Evolutionary conservation across 2,797 vertebrate genomes (phyloP).

Genomic region (Hydrophis major): DNA sequence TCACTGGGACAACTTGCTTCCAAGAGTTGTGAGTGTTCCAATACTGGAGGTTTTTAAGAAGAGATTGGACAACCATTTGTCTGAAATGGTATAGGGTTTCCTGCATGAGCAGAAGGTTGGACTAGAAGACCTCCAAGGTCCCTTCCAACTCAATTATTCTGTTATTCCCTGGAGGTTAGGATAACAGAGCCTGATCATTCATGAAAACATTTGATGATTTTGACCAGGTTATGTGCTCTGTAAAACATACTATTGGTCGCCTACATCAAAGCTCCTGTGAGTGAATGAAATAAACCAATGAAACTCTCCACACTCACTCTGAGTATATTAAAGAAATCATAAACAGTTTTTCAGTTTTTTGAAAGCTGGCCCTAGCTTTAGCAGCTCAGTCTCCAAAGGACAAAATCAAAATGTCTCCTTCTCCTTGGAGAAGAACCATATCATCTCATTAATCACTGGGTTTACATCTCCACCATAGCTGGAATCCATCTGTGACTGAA

Average conservation of each 20-base stretch:
- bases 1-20: not conserved
- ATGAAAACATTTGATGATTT: not conserved
- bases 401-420: not conserved
- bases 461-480: not conserved
- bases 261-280: not conserved
- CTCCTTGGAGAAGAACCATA: not conserved
- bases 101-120: not conserved
- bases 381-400: not conserved
- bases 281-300: not conserved
- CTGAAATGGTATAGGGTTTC: not conserved
- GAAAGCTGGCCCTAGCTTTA: not conserved
- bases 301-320: not conserved
- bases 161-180: not conserved
- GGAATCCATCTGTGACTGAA: not conserved
- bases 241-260: not conserved
- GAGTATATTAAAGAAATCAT: not conserved
- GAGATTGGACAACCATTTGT: not conserved
- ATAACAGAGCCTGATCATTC: not conserved
- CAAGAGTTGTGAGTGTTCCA: not conserved
- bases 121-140: not conserved
- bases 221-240: not conserved
- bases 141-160: not conserved
- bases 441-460: not conserved
- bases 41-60: not conserved
- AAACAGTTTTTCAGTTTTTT: not conserved